Evolutionary conservation across 2,888 invertebrate species (phyloP).

Genomic region (Aleiodes testaceus): DNA sequence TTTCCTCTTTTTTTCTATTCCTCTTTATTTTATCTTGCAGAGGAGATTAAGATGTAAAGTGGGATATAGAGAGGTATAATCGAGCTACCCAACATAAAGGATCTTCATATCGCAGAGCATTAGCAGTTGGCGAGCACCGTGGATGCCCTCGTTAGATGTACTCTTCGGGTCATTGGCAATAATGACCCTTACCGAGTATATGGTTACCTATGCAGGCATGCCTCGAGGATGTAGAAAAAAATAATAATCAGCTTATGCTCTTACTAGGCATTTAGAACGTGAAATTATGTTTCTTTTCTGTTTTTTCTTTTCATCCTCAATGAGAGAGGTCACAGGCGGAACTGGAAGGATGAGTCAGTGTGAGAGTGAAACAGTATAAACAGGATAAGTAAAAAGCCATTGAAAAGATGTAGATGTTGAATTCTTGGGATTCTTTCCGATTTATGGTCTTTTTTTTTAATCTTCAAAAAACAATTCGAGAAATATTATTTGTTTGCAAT

Average conservation of each 20-base stretch:
- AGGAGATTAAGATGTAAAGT: constrained; percentile 12
- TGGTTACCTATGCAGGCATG: constrained; percentile 9
- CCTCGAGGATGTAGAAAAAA: background rate
- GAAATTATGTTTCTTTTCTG: too few species aligned
- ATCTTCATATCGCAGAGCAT: constrained; percentile 11
- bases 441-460: too few species aligned
- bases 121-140: background rate
- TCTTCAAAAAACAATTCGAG: too few species aligned
- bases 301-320: too few species aligned
- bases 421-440: too few species aligned
- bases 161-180: constrained; percentile 35
- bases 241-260: constrained; percentile 5
- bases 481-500: too few species aligned
- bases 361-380: too few species aligned
- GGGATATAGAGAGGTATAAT: constrained; percentile 10
- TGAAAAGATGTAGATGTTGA: too few species aligned
- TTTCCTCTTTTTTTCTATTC: background rate
- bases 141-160: constrained; percentile 15
- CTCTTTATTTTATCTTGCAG: background rate
- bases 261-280: too few species aligned
- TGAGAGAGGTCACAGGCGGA: too few species aligned
- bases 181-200: constrained; percentile 24
- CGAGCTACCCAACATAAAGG: constrained; percentile 8
- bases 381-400: too few species aligned
- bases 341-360: too few species aligned